phyloP scores from a whole-genome alignment of 1,140 invertebrate species.

The Berghia stephanieae region DNA sequence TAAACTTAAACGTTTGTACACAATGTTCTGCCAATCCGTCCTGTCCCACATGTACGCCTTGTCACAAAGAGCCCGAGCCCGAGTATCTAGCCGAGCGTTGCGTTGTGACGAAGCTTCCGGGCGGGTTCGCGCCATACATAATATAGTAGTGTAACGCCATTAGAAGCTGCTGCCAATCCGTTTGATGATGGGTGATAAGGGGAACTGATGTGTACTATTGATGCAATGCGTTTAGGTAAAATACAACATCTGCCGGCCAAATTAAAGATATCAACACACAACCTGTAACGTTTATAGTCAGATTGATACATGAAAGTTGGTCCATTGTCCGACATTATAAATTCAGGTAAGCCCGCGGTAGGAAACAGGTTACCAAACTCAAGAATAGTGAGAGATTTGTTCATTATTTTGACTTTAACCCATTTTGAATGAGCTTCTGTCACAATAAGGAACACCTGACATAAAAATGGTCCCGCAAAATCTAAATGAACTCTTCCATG shows the following conservation, averaged over 20 bases:
- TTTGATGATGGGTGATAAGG: constrained; percentile 59
- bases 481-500: constrained; percentile 44
- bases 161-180: no score
- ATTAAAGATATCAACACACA: constrained; percentile 64
- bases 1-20: constrained; percentile 42
- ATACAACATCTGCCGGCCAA: no score
- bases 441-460: constrained; percentile 37
- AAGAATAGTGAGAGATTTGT: constrained; percentile 28
- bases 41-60: no score
- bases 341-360: constrained; percentile 61
- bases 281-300: no score
- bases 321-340: constrained; percentile 66
- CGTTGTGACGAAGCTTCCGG: no score
- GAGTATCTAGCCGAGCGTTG: no score
- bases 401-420: constrained; percentile 35
- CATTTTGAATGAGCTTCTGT: constrained; percentile 43
- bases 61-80: no score
- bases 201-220: constrained; percentile 46
- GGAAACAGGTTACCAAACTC: constrained; percentile 50
- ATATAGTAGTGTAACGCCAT: no score
- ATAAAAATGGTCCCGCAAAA: constrained; percentile 44
- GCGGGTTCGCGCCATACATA: no score
- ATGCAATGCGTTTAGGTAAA: no score
- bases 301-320: no score
- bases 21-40: constrained; percentile 45